A percentile compares a stretch with the other conserved stretches of the same genome.
Conservation (phyloP, 2,113 vertebrate genomes). For the Bubo blakistoni region DNA sequence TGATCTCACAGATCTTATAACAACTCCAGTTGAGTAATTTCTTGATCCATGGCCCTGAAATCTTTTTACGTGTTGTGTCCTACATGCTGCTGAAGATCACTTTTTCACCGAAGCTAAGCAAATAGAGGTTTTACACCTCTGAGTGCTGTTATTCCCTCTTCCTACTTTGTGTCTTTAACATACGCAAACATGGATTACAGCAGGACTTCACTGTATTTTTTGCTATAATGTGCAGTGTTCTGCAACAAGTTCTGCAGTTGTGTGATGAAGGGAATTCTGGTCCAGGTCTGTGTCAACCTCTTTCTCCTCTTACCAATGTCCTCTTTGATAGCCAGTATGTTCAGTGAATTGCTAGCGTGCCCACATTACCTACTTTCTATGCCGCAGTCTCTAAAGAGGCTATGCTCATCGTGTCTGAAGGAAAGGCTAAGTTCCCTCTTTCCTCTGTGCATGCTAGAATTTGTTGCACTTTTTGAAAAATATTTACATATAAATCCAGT, state of each 20-base stretch:
- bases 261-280: background rate
- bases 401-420: background rate
- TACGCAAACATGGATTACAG: background rate
- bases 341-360: background rate
- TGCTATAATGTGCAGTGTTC: background rate
- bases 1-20: background rate
- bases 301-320: background rate
- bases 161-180: background rate
- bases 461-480: background rate
- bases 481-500: background rate
- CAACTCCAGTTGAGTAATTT: background rate
- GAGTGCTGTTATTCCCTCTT: background rate
- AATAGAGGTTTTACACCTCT: background rate
- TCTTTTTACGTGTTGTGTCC: background rate
- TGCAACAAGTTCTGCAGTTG: background rate
- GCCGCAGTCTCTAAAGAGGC: rapidly evolving
- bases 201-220: background rate
- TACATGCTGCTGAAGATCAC: background rate
- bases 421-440: background rate
- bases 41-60: background rate
- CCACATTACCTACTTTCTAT: background rate
- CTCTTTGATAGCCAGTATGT: background rate
- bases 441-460: background rate
- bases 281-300: background rate
- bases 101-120: background rate